These are phyloP conservation scores for Bradypodion pumilum DNA, from an alignment of 2,797 vertebrate genomes.

Conservation along the genomic window DNA sequence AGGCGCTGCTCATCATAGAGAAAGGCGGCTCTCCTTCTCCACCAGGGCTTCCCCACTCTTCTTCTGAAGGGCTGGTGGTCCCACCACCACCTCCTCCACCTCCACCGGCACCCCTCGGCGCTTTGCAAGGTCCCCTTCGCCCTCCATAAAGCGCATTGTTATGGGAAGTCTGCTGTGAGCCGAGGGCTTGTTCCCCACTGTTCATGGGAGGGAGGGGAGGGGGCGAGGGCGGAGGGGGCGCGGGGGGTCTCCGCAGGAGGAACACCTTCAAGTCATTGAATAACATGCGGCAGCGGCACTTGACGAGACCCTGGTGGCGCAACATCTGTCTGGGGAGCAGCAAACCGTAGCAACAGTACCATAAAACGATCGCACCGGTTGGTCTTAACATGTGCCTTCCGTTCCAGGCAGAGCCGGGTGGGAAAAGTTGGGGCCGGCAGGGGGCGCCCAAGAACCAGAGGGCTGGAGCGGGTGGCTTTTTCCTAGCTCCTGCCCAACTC, in stretches of 20 bases:
- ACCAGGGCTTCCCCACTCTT: constrained; percentile 82
- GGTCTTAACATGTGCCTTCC: constrained; percentile 82
- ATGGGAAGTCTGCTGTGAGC: constrained; percentile 79
- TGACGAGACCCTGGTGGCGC: constrained; percentile 92
- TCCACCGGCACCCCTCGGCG: constrained; percentile 71
- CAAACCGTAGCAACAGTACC: constrained; percentile 81
- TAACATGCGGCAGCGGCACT: constrained; percentile 96
- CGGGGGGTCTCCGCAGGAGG: constrained; percentile 86
- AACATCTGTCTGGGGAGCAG: constrained; percentile 85
- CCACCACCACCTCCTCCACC: constrained; percentile 26
- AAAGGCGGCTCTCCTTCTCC: constrained; percentile 80
- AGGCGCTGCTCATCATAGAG: constrained; percentile 86
- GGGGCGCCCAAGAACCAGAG: constrained; percentile 51
- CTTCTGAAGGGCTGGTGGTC: constrained; percentile 71
- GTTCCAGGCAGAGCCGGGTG: constrained; percentile 53
- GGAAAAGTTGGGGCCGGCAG: constrained; percentile 55
- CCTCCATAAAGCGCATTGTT: constrained; percentile 83
- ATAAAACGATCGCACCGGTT: constrained; percentile 77
- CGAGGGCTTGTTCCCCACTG: constrained; percentile 74
- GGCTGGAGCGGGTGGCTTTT: constrained; percentile 1
- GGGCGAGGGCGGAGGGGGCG: constrained; percentile 65
- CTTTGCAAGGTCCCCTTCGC: constrained; percentile 76
- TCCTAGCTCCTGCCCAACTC: constrained; percentile 35
- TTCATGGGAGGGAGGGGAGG: constrained; percentile 88
- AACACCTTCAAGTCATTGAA: constrained; percentile 98